Percentiles rank a stretch among this genome's conserved stretches.
Evolutionary conservation across 2,888 invertebrate species (phyloP).

Genomic region (Ormyrus labotus): DNA sequence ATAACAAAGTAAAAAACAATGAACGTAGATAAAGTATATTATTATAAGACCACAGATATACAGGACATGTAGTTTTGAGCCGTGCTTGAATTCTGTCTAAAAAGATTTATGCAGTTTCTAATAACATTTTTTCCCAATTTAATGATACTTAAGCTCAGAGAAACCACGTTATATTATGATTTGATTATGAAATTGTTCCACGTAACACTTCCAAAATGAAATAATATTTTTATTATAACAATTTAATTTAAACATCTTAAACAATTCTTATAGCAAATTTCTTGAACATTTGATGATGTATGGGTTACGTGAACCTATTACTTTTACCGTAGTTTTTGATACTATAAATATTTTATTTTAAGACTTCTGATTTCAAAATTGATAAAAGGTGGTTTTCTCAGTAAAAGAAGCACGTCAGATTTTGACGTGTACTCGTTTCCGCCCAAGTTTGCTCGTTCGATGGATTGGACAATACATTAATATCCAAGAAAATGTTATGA

Average conservation of each 20-base stretch:
- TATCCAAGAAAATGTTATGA: conserved; percentile 20
- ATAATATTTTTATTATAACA: too few species aligned
- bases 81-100: conserved; percentile 37
- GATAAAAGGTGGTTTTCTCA: neutral
- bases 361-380: neutral
- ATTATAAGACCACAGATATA: conserved; percentile 33
- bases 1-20: conserved; percentile 38
- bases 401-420: conserved; percentile 16
- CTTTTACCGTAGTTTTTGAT: too few species aligned
- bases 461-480: conserved; percentile 50
- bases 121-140: too few species aligned
- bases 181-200: too few species aligned
- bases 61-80: conserved; percentile 25
- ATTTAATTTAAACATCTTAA: neutral
- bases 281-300: neutral
- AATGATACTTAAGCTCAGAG: too few species aligned
- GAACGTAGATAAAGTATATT: conserved; percentile 41
- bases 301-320: too few species aligned
- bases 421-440: conserved; percentile 33
- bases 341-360: too few species aligned
- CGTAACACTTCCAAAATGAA: too few species aligned
- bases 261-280: neutral
- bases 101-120: conserved; percentile 9
- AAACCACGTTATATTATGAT: neutral
- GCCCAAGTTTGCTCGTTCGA: conserved; percentile 50